Base-by-base conservation (phyloP, 2,888 invertebrate genomes). In the Nezara viridula region DNA sequence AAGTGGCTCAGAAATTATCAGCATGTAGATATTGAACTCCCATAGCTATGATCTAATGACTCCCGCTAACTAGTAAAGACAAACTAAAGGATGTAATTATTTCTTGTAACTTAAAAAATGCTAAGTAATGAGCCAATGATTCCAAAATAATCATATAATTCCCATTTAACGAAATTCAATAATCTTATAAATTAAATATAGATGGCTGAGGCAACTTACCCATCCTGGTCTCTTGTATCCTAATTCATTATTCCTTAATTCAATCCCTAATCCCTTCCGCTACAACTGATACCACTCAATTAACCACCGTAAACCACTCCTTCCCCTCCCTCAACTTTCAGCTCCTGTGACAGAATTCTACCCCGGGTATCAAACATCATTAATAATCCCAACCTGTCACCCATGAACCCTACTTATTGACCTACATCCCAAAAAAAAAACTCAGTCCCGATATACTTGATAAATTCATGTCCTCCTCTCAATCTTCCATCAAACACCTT, bases 271-370 rank as follows among this genome's bases (percentile, higher is more conserved):
- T 55, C 19, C 7, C 55, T 9, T 55, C 9, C 24, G 0, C 55
- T n/a, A n/a, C 55, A 55, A 55, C 55, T 55, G 55, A 55, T n/a
- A 55, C 55, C 55, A 55, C 55, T 24, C n/a, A 55, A 55, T 55
- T 55, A 55, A 7, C 50, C 50, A 5, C 19, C 21, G 19, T 52
- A 52, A 52, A 9, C 55, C 55, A 55, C 55, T 55, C 19, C 5
- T 21, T 19, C 19, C 44, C 44, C 10, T 12, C 50, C 7, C 50
- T 21, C 24, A 55, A 55, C 7, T 55, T n/a, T n/a, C 55, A n/a
- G 4, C 55, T 55, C 55, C 55, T 24, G 55, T 55, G 50, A 21
- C 50, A 52, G 50, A 52, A 52, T 52, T 52, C 21, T 21, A 52
- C 50, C 4, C 19, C 50, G 21, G 3, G n/a, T n/a, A 9, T n/a